Conservation (phyloP, 2,797 vertebrate species). For the Lepilemur ruficaudatus region DNA sequence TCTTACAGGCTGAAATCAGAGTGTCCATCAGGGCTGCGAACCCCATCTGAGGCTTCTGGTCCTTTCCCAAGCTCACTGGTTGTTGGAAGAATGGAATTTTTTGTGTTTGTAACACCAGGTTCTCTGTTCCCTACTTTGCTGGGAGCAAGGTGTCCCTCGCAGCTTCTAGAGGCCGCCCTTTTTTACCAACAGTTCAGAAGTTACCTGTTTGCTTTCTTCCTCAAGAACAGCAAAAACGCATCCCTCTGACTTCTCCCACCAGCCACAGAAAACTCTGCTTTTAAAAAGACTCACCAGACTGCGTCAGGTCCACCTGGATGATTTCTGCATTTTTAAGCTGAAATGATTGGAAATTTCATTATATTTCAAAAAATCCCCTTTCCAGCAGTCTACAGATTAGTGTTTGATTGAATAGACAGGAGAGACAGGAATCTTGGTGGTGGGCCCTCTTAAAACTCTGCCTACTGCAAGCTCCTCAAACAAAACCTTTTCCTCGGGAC, state of each 20-base stretch:
- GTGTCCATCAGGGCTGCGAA: accelerated
- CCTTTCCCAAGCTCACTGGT: neutral
- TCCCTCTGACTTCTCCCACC: neutral
- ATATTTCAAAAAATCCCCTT: neutral
- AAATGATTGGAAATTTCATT: neutral
- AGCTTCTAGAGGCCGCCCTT: neutral
- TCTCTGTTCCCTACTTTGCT: neutral
- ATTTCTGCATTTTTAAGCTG: neutral
- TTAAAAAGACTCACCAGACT: neutral
- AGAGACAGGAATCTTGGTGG: neutral
- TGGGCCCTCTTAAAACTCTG: neutral
- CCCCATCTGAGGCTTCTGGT: neutral
- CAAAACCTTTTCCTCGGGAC: neutral
- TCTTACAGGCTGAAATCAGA: neutral
- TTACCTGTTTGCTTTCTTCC: neutral
- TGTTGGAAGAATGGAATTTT: neutral
- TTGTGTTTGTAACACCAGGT: neutral
- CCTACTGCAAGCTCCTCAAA: neutral
- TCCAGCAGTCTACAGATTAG: neutral
- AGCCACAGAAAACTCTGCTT: neutral
- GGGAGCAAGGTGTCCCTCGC: no score
- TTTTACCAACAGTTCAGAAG: neutral
- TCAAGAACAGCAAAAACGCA: neutral
- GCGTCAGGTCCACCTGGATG: neutral
- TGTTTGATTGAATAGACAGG: neutral